Evolutionary conservation across 1,140 invertebrate species (phyloP).

Genomic region (Pygmarrhopalites habei): DNA sequence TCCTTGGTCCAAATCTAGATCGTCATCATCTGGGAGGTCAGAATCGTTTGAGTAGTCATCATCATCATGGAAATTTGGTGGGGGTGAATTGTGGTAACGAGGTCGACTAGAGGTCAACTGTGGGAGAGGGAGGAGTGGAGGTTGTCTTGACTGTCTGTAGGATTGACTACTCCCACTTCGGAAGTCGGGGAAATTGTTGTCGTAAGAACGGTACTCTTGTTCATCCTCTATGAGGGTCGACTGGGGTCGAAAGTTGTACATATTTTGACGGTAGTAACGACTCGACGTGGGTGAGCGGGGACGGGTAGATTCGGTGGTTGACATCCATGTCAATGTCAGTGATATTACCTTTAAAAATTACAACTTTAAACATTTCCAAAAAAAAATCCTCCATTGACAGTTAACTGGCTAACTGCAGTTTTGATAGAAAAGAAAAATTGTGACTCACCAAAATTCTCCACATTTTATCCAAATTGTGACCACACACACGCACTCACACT

Average conservation of each 20-base stretch:
- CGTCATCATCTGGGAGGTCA: constrained; percentile 2
- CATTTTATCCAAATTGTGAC: too few species aligned
- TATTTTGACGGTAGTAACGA: not conserved
- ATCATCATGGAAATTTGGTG: not conserved
- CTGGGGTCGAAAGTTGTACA: constrained; percentile 2
- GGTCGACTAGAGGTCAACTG: too few species aligned
- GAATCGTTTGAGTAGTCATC: not conserved
- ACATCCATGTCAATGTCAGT: not conserved
- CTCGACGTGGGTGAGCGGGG: not conserved
- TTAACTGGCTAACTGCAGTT: too few species aligned
- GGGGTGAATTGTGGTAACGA: not conserved
- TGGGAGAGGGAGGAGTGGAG: too few species aligned
- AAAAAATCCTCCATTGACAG: too few species aligned
- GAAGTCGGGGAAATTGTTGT: not conserved
- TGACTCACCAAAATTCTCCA: too few species aligned
- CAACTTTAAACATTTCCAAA: too few species aligned
- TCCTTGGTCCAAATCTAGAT: not conserved
- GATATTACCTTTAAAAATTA: too few species aligned
- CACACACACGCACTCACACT: too few species aligned
- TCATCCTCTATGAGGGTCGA: constrained; percentile 1
- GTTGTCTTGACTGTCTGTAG: too few species aligned
- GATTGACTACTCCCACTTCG: not conserved
- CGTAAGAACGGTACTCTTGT: constrained; percentile 6
- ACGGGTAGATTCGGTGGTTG: not conserved
- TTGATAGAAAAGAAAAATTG: too few species aligned